Evolutionary conservation across 2,888 invertebrate species (phyloP).

Genomic region (Cheilosia vulpina): DNA sequence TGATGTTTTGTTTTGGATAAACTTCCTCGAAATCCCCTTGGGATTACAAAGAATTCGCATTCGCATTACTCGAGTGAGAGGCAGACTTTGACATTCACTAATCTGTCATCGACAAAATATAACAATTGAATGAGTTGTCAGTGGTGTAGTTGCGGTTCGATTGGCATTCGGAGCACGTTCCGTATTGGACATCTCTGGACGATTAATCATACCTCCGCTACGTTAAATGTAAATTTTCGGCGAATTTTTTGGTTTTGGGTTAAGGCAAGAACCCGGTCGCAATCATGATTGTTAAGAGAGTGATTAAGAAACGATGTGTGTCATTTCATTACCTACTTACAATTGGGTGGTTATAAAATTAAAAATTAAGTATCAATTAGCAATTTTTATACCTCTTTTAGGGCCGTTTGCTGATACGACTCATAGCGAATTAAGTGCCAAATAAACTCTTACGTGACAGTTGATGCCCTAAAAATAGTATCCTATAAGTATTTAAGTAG

Average conservation of each 20-base stretch:
- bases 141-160: neutral
- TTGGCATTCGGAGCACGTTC: constrained; percentile 48
- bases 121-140: constrained; percentile 16
- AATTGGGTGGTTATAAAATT: no score
- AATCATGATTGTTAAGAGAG: no score
- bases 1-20: constrained; percentile 21
- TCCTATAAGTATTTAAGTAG: no score
- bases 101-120: constrained; percentile 19
- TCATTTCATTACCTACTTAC: no score
- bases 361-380: no score
- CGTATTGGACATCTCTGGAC: constrained; percentile 38
- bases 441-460: no score
- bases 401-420: no score
- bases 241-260: constrained; percentile 24
- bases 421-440: no score
- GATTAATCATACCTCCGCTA: constrained; percentile 49
- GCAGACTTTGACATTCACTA: constrained; percentile 20
- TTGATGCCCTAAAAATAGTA: no score
- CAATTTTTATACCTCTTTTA: no score
- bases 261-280: neutral
- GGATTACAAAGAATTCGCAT: constrained; percentile 11
- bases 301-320: no score
- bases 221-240: constrained; percentile 24
- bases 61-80: neutral
- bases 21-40: neutral